phyloP scores from a whole-genome alignment of 2,113 vertebrate species.

The Myrmecophaga tridactyla region DNA sequence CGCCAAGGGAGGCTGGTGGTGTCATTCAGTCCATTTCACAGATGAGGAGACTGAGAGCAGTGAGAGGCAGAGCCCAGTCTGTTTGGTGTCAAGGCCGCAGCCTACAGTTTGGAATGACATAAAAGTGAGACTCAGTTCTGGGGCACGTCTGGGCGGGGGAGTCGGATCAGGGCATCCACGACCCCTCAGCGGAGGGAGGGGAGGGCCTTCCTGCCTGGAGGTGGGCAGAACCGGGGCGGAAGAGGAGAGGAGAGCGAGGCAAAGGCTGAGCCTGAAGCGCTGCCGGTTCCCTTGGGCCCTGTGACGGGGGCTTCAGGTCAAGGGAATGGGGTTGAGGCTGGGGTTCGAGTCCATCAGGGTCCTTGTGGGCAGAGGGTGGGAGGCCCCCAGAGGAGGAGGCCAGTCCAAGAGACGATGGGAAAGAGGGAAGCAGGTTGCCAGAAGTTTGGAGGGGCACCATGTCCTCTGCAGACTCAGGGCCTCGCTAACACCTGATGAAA shows the following conservation, averaged over 20 bases:
- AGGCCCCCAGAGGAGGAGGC: neutral
- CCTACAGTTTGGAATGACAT: accelerated
- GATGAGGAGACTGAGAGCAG: neutral
- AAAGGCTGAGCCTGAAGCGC: neutral
- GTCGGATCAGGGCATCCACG: neutral
- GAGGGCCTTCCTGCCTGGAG: neutral
- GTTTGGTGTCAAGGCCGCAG: neutral
- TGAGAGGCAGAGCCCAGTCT: neutral
- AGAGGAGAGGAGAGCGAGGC: neutral
- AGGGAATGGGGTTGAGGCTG: no score
- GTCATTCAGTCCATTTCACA: neutral
- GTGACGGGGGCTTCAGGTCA: neutral
- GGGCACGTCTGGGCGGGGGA: neutral
- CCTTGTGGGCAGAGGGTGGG: neutral
- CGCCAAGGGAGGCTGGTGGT: neutral
- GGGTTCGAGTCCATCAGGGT: neutral
- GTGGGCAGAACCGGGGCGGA: neutral
- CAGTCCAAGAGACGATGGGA: neutral
- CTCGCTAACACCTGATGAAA: neutral
- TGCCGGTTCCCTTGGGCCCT: neutral
- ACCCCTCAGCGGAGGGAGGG: neutral
- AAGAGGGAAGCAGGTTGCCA: neutral
- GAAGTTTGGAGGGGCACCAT: neutral
- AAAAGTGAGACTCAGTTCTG: neutral
- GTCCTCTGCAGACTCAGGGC: neutral